phyloP scores from a whole-genome alignment of 2,113 vertebrate species.

The Corythaeola cristata region DNA sequence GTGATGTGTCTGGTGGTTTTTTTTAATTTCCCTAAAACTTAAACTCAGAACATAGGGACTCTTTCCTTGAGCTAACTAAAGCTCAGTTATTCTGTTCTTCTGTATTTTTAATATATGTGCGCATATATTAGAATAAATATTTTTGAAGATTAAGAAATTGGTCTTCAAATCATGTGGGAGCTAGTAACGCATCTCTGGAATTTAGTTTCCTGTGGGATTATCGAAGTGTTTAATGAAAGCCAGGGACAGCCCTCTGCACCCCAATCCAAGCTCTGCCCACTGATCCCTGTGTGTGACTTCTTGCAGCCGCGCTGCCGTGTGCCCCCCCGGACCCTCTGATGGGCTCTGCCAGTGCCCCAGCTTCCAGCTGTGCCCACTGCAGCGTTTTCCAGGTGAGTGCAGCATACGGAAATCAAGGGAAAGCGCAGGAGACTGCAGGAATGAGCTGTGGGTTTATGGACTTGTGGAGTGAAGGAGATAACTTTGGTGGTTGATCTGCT shows the following conservation, averaged over 20 bases:
- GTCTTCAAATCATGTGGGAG: not conserved
- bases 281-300: no score
- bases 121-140: not conserved
- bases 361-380: slow-evolving; percentile 57
- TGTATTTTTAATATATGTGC: not conserved
- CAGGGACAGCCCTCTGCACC: no score
- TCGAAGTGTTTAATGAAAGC: no score
- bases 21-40: no score
- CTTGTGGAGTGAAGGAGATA: not conserved
- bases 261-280: no score
- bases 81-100: no score
- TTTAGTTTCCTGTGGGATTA: no score
- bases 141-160: not conserved
- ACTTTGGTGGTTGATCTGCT: not conserved
- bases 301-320: no score
- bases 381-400: slow-evolving; percentile 75
- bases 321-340: slow-evolving; percentile 49
- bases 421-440: not conserved
- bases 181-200: no score
- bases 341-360: slow-evolving; percentile 32
- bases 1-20: no score
- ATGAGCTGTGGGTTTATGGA: not conserved
- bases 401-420: not conserved
- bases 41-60: no score
- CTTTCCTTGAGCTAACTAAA: no score